phyloP scores from a whole-genome alignment of 2,113 vertebrate species.

The Tapirus terrestris region DNA sequence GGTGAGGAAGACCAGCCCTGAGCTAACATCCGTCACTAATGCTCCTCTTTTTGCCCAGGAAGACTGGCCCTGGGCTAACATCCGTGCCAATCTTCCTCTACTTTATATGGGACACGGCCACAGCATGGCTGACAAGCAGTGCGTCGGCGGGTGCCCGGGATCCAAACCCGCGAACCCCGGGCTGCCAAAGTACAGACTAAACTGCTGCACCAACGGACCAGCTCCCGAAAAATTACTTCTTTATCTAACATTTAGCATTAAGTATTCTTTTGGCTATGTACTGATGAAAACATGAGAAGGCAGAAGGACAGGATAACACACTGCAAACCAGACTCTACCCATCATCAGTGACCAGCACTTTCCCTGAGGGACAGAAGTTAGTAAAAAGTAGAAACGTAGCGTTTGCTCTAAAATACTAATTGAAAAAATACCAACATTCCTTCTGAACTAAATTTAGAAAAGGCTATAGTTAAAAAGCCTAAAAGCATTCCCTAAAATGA shows the following conservation, averaged over 20 bases:
- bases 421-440: constrained; percentile 37
- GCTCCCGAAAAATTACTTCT: not conserved
- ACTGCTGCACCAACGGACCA: too few species aligned
- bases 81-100: too few species aligned
- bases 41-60: too few species aligned
- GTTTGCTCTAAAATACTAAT: constrained; percentile 58
- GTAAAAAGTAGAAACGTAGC: not conserved
- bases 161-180: too few species aligned
- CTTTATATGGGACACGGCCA: too few species aligned
- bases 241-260: not conserved
- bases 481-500: constrained; percentile 62
- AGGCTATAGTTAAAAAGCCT: constrained; percentile 48
- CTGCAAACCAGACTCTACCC: not conserved
- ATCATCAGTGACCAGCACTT: not conserved
- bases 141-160: too few species aligned
- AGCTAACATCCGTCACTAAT: too few species aligned
- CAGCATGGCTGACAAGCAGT: too few species aligned
- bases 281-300: not conserved
- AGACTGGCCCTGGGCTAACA: too few species aligned
- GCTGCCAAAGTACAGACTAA: too few species aligned
- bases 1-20: too few species aligned
- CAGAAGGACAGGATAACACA: not conserved
- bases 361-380: not conserved
- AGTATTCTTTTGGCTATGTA: not conserved
- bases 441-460: constrained; percentile 61